Conservation (phyloP, 2,888 invertebrate genomes). For the Apamea anceps region DNA sequence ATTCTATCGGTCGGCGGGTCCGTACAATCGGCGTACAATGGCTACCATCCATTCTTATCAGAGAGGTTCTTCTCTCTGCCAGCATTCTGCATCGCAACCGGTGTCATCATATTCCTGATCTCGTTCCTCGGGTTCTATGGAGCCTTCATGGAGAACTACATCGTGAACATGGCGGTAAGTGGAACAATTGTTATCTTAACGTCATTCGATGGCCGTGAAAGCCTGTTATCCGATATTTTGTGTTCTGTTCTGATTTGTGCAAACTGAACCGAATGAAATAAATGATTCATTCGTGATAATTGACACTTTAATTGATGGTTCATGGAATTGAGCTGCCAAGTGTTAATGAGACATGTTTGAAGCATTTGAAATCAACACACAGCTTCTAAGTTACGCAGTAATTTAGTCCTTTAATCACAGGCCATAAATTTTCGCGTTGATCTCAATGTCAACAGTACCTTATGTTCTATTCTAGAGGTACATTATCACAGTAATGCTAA, state of each 20-base stretch:
- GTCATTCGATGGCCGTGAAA: constrained; percentile 54
- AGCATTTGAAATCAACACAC: constrained; percentile 5
- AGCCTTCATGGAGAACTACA: constrained; percentile 95
- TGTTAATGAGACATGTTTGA: background rate
- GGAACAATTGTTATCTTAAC: constrained; percentile 49
- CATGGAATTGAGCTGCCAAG: constrained; percentile 9
- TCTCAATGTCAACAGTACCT: constrained; percentile 39
- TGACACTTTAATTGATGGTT: constrained; percentile 45
- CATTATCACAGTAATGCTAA: constrained; percentile 48
- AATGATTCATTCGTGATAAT: constrained; percentile 54
- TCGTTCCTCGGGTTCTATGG: constrained; percentile 97
- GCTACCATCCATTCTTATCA: constrained; percentile 92
- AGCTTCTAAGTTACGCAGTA: constrained; percentile 18
- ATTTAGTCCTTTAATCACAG: constrained; percentile 6
- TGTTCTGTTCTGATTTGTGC: constrained; percentile 37
- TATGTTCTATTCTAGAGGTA: constrained; percentile 25
- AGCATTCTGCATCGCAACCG: constrained; percentile 93
- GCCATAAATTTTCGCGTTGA: constrained; percentile 36
- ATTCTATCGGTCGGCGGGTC: constrained; percentile 94
- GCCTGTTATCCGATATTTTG: constrained; percentile 50
- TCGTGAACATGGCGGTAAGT: constrained; percentile 94
- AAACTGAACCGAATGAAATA: constrained; percentile 18
- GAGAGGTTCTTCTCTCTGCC: constrained; percentile 94
- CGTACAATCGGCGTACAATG: constrained; percentile 91
- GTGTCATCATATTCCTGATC: constrained; percentile 93